Conservation (phyloP, 2,113 vertebrate genomes). For the Rhinoptilus africanus region DNA sequence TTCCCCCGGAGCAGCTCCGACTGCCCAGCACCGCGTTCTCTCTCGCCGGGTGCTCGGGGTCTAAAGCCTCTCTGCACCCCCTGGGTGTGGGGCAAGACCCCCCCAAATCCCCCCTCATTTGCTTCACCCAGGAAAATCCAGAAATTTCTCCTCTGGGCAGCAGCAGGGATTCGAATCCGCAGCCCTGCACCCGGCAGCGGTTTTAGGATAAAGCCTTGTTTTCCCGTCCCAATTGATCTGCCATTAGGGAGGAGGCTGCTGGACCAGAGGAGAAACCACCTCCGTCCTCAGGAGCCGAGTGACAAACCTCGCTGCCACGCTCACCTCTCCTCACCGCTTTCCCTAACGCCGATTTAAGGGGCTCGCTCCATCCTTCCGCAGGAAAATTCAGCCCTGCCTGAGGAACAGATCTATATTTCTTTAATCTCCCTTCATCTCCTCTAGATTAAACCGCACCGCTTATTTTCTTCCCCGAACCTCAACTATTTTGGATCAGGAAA, state of each 20-base stretch:
- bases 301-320: background rate
- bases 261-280: background rate
- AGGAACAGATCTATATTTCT: rapidly evolving
- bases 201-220: background rate
- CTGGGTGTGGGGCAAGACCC: background rate
- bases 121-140: background rate
- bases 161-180: background rate
- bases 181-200: background rate
- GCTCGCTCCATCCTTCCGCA: background rate
- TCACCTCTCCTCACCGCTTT: background rate
- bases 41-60: rapidly evolving
- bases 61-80: background rate
- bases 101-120: background rate
- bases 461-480: background rate
- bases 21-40: background rate
- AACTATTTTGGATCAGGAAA: background rate
- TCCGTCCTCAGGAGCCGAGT: background rate
- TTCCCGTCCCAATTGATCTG: background rate
- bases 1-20: background rate
- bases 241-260: background rate
- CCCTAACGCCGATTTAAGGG: background rate
- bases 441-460: background rate
- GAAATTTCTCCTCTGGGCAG: background rate
- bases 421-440: background rate
- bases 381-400: background rate